Evolutionary conservation across 2,113 vertebrate species (phyloP).

Genomic region (Carettochelys insculpta): DNA sequence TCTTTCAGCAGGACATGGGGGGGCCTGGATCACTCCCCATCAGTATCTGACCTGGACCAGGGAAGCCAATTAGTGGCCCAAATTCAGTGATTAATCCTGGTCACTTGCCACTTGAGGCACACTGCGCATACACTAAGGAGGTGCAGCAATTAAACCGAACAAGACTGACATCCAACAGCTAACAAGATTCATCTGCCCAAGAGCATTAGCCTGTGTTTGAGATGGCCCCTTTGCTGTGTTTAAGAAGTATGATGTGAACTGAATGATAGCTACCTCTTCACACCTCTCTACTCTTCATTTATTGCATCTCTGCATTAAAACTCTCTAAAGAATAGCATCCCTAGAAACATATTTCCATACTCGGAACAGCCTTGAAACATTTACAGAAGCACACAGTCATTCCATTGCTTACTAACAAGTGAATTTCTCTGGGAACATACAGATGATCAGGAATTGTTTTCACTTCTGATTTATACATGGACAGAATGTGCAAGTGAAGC

Average conservation of each 20-base stretch:
- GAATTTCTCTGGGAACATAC: not conserved
- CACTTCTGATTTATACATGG: not conserved
- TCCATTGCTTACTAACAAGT: not conserved
- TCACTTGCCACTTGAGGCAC: too few relatives aligned
- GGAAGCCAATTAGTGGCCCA: too few relatives aligned
- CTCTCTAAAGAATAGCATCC: not conserved
- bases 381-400: not conserved
- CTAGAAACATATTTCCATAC: not conserved
- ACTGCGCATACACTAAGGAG: too few relatives aligned
- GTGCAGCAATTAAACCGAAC: constrained; percentile 52
- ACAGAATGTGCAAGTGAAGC: not conserved
- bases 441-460: constrained; percentile 6
- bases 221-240: not conserved
- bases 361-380: constrained; percentile 32
- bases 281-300: not conserved
- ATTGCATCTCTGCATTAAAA: constrained; percentile 1
- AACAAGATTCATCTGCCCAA: not conserved
- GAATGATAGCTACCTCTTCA: not conserved
- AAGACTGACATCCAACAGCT: constrained; percentile 80
- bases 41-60: too few relatives aligned
- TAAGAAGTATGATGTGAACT: not conserved
- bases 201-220: not conserved
- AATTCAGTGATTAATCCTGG: too few relatives aligned
- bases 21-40: too few relatives aligned
- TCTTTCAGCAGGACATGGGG: constrained; percentile 16